Base-by-base conservation (phyloP, 1,140 invertebrate species). In the Episyrphus balteatus region DNA sequence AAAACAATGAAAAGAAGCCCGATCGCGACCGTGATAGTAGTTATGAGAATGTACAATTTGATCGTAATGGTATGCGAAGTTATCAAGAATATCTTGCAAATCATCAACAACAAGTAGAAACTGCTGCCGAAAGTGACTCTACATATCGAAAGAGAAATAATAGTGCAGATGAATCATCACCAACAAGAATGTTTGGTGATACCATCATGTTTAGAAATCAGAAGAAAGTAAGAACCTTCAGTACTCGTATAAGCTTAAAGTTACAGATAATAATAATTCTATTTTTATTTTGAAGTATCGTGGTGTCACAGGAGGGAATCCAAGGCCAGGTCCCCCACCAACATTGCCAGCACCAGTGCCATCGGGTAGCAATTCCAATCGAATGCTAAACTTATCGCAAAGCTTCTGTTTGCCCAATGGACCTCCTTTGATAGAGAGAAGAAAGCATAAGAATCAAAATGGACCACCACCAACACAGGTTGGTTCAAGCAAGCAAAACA, bases 271-370 rank as follows among this genome's bases (percentile, higher is more conserved):
- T 37, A 2, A 31, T 32, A 39, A 30, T 44, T n/a, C 31, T 1
- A 10, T 10, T 32, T 15, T 26, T 32, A 32, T 31, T 32, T 48
- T 42, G 9, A 26, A 48, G 44, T 65, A 60, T 43, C 61, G 56
- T 5, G 36, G 51, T n/a, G 51, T 51, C 8, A 51, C 59, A 1
- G 43, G 49, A 15, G 61, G 51, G 11, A 62, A 61, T 57, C 62
- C 61, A 3, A 59, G 62, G 14, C 74, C 74, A 9, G 77, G 78
- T 9, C 73, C 79, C 13, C 78, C 79, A 6, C 79, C 79, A 34
- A 77, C 78, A 26, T 59, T 80, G 34, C 79, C 80, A 2, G 79
- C 80, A 1, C 81, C 80, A 3, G 77, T 80, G 31, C 78, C 79
- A 17, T 59, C 54, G 36, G 56, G 51, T 18, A 41, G 13, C 33